These are phyloP conservation scores for Electrophaes corylata DNA, from an alignment of 2,888 invertebrate genomes.

Conservation along the genomic window DNA sequence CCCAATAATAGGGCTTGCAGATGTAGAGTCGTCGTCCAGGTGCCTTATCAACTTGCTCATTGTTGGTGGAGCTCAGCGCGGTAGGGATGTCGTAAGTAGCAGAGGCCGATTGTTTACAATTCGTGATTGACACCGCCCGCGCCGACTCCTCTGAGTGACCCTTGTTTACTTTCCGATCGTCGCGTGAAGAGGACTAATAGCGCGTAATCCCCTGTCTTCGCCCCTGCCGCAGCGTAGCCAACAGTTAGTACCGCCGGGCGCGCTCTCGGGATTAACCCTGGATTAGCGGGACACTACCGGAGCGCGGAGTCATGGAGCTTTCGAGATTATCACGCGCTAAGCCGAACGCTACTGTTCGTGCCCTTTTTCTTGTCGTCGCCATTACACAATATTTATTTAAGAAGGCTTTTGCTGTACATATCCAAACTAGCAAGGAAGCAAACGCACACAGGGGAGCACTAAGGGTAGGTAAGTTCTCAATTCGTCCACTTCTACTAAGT, in stretches of 20 bases:
- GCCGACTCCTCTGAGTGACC: slow-evolving; percentile 13
- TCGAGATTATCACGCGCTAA: slow-evolving; percentile 35
- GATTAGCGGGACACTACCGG: slow-evolving; percentile 22
- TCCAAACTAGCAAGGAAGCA: too few relatives aligned
- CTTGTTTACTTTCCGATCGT: slow-evolving; percentile 36
- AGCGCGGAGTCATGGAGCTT: slow-evolving; percentile 13
- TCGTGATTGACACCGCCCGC: slow-evolving; percentile 8
- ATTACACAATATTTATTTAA: slow-evolving; percentile 8
- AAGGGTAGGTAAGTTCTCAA: too few relatives aligned
- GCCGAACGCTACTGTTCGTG: slow-evolving; percentile 31
- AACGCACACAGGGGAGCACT: too few relatives aligned
- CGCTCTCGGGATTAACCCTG: slow-evolving; percentile 25
- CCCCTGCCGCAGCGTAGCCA: not conserved
- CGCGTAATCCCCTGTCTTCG: slow-evolving; percentile 22
- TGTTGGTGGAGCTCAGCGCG: slow-evolving; percentile 11
- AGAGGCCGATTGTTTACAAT: slow-evolving; percentile 11
- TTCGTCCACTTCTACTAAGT: too few relatives aligned
- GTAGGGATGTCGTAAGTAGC: slow-evolving; percentile 2
- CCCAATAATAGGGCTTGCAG: too few relatives aligned
- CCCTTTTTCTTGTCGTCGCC: slow-evolving; percentile 26
- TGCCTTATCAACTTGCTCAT: too few relatives aligned
- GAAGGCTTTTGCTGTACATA: not conserved
- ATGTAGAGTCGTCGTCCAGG: too few relatives aligned
- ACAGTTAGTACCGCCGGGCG: slow-evolving; percentile 2
- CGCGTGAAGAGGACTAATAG: slow-evolving; percentile 19